Evolutionary conservation across 2,797 vertebrate genomes (phyloP), one percentile per base, ranked within the genome.

Genomic region (Chiropotes sagulatus): DNA sequence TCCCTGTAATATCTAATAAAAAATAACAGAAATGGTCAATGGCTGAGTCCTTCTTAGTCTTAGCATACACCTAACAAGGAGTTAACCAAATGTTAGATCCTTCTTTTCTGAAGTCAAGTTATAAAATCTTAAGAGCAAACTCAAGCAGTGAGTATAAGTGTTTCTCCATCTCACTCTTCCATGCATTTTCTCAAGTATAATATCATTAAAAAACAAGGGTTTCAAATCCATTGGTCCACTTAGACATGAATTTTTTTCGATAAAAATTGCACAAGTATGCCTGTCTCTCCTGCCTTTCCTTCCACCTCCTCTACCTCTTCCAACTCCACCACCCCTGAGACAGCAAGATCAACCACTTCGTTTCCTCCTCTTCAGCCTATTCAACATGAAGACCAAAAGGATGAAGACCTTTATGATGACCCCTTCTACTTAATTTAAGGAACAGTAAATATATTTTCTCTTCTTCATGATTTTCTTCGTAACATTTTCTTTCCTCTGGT

Each of bases 51-150:
- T 70, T 96, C 12, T 33, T n/a, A 82, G 22, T 58, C 3, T 22
- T 87, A 75, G 2, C 36, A 90, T 11, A 20, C 30, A 57, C n/a
- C 12, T 44, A 92, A 22, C 41, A 93, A 95, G 22, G 12, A 92
- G 19, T 17, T 90, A 79, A 90, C 17, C 17, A 88, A 90, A 84
- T 84, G 15, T 0, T 57, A 57, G n/a, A 36, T 57, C 0, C 30
- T 93, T 94, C 4, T 58, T 91, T 54, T 52, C 61, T 96, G 14
- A 96, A 94, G 30, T 92, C n/a, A 84, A n/a, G 4, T 93, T 72
- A 33, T 15, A 30, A 95, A 94, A 20, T 8, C 41, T 82, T n/a
- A 44, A 95, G 91, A 93, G 52, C 9, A 92, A 83, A 75, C 11
- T 75, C 26, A 82, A 57, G 46, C 54, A 48, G 44, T 86, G 39